Conservation (phyloP, 1,140 invertebrate genomes). For the Drosophila oshimai region DNA sequence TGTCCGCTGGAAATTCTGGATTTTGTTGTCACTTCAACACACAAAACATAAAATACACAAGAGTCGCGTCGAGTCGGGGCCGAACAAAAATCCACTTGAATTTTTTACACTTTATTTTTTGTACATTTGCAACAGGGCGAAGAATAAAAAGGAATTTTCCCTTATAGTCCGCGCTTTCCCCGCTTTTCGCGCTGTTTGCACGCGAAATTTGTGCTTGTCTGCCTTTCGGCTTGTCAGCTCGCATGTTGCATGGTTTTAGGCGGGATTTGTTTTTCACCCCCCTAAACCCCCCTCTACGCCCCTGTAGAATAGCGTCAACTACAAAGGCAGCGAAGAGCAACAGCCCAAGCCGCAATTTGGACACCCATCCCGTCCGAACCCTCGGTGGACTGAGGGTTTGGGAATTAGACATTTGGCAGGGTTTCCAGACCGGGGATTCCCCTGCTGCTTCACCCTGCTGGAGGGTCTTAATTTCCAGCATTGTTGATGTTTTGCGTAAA, state of each 20-base stretch:
- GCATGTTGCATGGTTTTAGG: slow-evolving; percentile 80
- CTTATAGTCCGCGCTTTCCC: background rate
- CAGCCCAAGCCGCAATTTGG: slow-evolving; percentile 67
- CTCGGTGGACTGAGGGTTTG: slow-evolving; percentile 11
- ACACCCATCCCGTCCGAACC: slow-evolving; percentile 34
- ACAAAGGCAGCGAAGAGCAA: slow-evolving; percentile 52
- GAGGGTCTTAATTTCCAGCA: slow-evolving; percentile 72
- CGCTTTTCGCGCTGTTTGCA: slow-evolving; percentile 59
- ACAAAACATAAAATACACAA: slow-evolving; percentile 56
- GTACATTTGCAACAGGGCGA: slow-evolving; percentile 57
- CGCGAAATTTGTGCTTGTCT: slow-evolving; percentile 80
- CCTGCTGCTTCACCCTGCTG: slow-evolving; percentile 5
- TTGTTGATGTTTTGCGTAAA: slow-evolving; percentile 52
- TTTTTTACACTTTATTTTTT: slow-evolving; percentile 80
- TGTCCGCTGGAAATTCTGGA: slow-evolving; percentile 55
- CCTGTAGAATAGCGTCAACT: slow-evolving; percentile 47
- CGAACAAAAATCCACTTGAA: slow-evolving; percentile 79
- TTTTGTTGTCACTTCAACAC: slow-evolving; percentile 81
- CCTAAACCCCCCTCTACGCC: background rate
- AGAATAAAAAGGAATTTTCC: slow-evolving; percentile 32
- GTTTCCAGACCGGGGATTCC: background rate
- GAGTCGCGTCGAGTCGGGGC: slow-evolving; percentile 33
- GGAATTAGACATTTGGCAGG: slow-evolving; percentile 37
- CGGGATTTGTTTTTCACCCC: slow-evolving; percentile 62
- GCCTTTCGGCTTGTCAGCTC: slow-evolving; percentile 80